Evolutionary conservation across 2,113 vertebrate genomes (phyloP).

Genomic region (Martes martes): DNA sequence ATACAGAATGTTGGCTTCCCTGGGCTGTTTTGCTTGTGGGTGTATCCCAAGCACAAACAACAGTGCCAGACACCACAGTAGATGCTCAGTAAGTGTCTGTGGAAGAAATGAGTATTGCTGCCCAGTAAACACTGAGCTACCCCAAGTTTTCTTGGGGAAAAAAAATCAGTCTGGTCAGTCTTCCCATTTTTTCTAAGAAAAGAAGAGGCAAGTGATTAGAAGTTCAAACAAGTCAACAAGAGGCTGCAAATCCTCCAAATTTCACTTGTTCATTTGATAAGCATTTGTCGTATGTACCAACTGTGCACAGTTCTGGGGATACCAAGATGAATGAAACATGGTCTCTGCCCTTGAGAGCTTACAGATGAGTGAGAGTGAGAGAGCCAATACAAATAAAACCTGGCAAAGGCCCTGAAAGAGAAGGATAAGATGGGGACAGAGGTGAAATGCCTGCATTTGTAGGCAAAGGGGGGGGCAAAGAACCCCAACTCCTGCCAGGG

Average conservation of each 20-base stretch:
- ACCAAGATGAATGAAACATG: background rate
- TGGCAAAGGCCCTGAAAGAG: background rate
- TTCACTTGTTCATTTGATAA: background rate
- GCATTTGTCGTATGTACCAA: background rate
- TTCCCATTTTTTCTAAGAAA: constrained; percentile 50
- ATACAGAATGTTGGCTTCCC: background rate
- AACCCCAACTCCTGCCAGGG: background rate
- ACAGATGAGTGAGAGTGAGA: background rate
- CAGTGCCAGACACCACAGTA: background rate
- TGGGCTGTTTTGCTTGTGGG: background rate
- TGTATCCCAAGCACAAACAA: background rate
- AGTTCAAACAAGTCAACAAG: background rate
- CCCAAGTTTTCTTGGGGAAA: background rate
- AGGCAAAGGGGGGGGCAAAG: background rate
- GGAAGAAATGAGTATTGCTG: background rate
- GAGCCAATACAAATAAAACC: background rate
- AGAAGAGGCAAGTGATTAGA: background rate
- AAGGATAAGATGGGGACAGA: background rate
- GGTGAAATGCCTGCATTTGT: background rate
- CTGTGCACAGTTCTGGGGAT: background rate
- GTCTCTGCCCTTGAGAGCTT: background rate
- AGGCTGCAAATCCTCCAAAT: background rate
- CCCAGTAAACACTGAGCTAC: background rate
- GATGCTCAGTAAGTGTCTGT: constrained; percentile 25
- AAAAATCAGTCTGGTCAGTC: background rate